phyloP scores from a whole-genome alignment of 1,140 invertebrate genomes.

The Caerostris darwini region DNA sequence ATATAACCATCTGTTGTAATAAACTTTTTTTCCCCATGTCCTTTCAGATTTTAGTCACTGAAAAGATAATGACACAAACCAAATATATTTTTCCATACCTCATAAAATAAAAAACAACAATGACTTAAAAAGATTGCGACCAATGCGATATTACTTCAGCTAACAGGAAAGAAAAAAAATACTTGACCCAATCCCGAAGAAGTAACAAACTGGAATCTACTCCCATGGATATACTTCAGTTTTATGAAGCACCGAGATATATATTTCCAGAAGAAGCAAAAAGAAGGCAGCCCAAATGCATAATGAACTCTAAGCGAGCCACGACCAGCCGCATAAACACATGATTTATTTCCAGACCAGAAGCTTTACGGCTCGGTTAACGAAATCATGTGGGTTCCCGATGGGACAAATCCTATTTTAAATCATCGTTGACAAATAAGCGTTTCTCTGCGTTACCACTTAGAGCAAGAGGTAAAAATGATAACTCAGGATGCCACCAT shows the following conservation, averaged over 20 bases:
- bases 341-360: neutral
- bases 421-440: slow-evolving; percentile 25
- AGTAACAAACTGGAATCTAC: neutral
- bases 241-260: neutral
- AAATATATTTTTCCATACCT: too few species aligned
- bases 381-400: neutral
- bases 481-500: neutral
- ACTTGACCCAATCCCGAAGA: too few species aligned
- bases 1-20: too few species aligned
- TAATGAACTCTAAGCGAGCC: neutral
- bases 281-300: too few species aligned
- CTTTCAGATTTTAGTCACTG: too few species aligned
- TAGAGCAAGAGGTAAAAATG: neutral
- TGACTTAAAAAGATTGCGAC: too few species aligned
- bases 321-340: neutral
- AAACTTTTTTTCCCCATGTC: too few species aligned
- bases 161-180: too few species aligned
- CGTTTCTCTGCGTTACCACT: neutral
- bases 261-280: neutral
- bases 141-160: too few species aligned
- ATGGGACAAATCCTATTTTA: neutral
- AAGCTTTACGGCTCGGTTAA: neutral
- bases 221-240: neutral
- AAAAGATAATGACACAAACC: too few species aligned
- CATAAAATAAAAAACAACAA: too few species aligned